Evolutionary conservation across 2,797 vertebrate genomes (phyloP), one percentile per base, ranked within the genome.

Genomic region (Enteromius paludinosus): DNA sequence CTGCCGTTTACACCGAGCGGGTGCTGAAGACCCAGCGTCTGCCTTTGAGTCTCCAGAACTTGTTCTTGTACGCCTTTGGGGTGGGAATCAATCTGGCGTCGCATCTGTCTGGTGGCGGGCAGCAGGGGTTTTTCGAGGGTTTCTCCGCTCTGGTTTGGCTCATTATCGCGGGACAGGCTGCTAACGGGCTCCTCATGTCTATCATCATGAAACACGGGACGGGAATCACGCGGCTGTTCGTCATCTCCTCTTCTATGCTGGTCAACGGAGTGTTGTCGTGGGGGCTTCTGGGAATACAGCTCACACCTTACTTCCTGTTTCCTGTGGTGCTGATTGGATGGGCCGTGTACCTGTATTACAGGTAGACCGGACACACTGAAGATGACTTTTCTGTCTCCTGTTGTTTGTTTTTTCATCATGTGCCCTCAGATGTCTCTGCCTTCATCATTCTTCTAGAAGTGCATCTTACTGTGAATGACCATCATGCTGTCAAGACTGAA

Each of bases 201-300:
- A 92, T 97, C 68, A 94, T 99, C 85, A 96, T 99, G 90, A 99
- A 99, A 88, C 96, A 98, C 1, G 96, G 97, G 92, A 97, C 94
- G 49, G 97, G 96, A 85, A 97, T 99, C 92, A 97, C 96, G 4
- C 94, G 97, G 56, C 96, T 99, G 45, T 99, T 99, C 2, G 84
- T 99, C 64, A 98, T 99, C 88, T 98, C 97, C 88, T 97, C 95
- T 82, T 97, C 97, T 18, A 95, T 99, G 91, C 92, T 98, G 86
- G 96, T 98, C 49, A 99, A 98, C 0, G 96, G 95, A 0, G 47
- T 96, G 52, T 87, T 99, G 45, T 98, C 97, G 0, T 95, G 97
- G 81, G 74, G 87, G n/a, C 79, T 97, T 15, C 92, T 99, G 82
- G 93, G 91, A 78, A 90, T 99, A 75, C 96, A 97, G 92, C 95